Conservation (phyloP, 2,888 invertebrate species). For the Liodrosophila aerea region DNA sequence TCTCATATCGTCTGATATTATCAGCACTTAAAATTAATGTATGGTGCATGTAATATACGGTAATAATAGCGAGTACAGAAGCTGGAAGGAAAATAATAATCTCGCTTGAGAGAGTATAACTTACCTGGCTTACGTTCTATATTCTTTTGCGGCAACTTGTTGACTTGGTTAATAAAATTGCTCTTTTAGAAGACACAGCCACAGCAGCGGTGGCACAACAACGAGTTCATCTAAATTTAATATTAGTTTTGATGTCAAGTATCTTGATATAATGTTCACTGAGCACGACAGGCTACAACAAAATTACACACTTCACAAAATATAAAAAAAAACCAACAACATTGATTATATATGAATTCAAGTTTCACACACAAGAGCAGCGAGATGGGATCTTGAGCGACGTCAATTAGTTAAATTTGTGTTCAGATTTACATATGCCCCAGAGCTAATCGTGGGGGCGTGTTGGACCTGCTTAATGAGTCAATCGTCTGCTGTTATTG, state of each 20-base stretch:
- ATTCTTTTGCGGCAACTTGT: slow-evolving; percentile 65
- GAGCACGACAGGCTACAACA: slow-evolving; percentile 43
- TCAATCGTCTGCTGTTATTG: too few species aligned
- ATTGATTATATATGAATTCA: not conserved
- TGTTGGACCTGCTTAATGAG: too few species aligned
- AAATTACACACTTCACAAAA: slow-evolving; percentile 39
- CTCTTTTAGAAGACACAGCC: slow-evolving; percentile 45
- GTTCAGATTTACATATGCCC: too few species aligned
- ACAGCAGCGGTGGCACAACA: slow-evolving; percentile 21
- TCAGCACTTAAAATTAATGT: slow-evolving; percentile 34
- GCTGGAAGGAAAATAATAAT: slow-evolving; percentile 10
- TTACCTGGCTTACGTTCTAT: slow-evolving; percentile 56
- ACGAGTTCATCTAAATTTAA: slow-evolving; percentile 45
- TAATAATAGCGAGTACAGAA: too few species aligned
- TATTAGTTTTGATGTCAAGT: slow-evolving; percentile 41
- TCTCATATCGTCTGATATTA: slow-evolving; percentile 26
- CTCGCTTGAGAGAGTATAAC: slow-evolving; percentile 40
- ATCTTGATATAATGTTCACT: slow-evolving; percentile 52
- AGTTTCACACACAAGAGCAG: slow-evolving; percentile 26
- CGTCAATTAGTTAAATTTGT: too few species aligned
- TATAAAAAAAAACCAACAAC: slow-evolving; percentile 23
- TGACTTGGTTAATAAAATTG: slow-evolving; percentile 70
- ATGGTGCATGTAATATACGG: slow-evolving; percentile 18
- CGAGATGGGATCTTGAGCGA: too few species aligned
- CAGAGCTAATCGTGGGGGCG: too few species aligned